Conservation (phyloP, 2,113 vertebrate genomes). For the Pteronura brasiliensis region DNA sequence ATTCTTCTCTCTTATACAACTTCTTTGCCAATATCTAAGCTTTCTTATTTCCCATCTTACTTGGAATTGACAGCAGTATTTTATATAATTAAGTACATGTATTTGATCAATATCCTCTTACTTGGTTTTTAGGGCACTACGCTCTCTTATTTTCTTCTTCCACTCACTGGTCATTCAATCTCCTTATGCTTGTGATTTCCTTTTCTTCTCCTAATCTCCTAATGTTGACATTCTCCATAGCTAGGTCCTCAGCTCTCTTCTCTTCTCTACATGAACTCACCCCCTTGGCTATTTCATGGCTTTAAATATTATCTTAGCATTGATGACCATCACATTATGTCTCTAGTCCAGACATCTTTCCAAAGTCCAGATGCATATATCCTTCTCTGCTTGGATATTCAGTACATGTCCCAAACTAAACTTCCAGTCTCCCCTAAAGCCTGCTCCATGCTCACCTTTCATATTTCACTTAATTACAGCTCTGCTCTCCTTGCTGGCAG, state of each 20-base stretch:
- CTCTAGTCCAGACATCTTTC: neutral
- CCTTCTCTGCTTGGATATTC: neutral
- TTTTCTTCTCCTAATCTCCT: neutral
- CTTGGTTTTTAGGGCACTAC: neutral
- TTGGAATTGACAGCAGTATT: neutral
- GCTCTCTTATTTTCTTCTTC: neutral
- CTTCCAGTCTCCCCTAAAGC: neutral
- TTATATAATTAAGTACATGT: neutral
- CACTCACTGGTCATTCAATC: neutral
- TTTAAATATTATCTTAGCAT: neutral
- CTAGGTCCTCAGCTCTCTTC: neutral
- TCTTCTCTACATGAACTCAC: neutral
- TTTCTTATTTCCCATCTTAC: neutral
- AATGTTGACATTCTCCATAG: neutral
- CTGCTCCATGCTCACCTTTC: neutral
- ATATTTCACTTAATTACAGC: neutral
- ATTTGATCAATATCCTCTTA: neutral
- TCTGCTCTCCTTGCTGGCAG: neutral
- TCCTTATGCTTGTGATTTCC: neutral
- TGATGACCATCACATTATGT: neutral
- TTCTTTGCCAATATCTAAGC: neutral
- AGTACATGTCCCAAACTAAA: neutral
- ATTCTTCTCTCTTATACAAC: neutral
- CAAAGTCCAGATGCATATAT: neutral
- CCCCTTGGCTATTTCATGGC: neutral